Conservation (phyloP, 2,888 invertebrate genomes). For the Morinoia aosen region DNA sequence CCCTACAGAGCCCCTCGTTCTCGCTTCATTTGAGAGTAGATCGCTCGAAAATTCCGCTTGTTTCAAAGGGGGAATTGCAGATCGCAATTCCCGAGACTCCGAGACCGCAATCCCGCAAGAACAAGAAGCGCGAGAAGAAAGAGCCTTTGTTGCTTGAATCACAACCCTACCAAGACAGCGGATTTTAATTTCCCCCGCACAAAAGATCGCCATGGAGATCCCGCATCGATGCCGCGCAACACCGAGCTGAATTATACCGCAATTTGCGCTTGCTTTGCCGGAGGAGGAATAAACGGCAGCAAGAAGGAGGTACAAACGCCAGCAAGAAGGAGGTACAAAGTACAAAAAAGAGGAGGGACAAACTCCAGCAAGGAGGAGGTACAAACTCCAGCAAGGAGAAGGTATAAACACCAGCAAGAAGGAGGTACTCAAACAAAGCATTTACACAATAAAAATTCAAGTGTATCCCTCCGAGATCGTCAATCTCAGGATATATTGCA, state of each 20-base stretch:
- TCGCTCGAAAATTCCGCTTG: background rate
- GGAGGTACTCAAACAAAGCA: no score
- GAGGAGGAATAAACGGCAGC: background rate
- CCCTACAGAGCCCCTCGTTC: background rate
- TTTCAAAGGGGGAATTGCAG: background rate
- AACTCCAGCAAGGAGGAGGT: no score
- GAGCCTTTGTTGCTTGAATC: constrained; percentile 9
- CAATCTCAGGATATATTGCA: no score
- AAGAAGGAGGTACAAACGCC: background rate
- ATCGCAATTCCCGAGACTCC: background rate
- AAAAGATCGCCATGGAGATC: background rate
- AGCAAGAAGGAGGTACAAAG: no score
- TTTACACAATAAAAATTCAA: no score
- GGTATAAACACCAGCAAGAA: no score
- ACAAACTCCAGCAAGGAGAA: no score
- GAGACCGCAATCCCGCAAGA: background rate
- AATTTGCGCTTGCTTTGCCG: background rate
- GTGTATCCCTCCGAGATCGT: no score
- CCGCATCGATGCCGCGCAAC: background rate
- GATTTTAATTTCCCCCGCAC: constrained; percentile 1
- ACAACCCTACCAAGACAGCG: background rate
- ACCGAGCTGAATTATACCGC: background rate
- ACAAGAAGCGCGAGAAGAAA: constrained; percentile 1
- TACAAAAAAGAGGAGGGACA: no score
- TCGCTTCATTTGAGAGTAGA: background rate